Percentiles rank a stretch among this genome's conserved stretches.
Evolutionary conservation across 2,797 vertebrate genomes (phyloP).

Genomic region (Leptoclinus maculatus): DNA sequence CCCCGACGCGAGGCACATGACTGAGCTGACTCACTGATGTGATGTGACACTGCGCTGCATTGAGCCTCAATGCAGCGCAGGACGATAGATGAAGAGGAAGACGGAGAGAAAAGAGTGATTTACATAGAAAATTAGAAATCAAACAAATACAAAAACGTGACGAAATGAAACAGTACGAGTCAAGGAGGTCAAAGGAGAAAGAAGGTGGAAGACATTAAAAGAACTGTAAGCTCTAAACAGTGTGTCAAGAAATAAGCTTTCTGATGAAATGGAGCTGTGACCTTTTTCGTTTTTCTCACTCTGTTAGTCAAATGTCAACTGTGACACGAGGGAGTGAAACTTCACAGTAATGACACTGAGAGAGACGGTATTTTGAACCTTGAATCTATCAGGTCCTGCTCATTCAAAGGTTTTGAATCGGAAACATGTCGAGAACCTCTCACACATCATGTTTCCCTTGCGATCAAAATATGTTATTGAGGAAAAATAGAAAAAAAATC

Average conservation of each 20-base stretch:
- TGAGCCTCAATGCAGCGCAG: constrained; percentile 2
- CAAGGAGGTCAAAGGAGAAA: not conserved
- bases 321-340: constrained; percentile 5
- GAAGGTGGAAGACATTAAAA: not conserved
- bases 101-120: not conserved
- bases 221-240: not conserved
- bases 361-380: constrained; percentile 2
- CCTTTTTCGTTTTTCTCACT: constrained; percentile 40
- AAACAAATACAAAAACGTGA: constrained; percentile 1
- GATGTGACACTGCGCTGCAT: constrained; percentile 21
- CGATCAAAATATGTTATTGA: not conserved
- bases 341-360: constrained; percentile 12
- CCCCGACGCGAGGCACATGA: constrained; percentile 1
- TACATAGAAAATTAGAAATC: not conserved
- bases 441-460: not conserved
- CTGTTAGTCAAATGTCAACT: constrained; percentile 36
- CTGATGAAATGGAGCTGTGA: constrained; percentile 17
- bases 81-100: not conserved
- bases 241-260: constrained; percentile 5
- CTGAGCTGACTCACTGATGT: constrained; percentile 33
- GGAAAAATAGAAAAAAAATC: not conserved
- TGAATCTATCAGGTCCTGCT: not conserved
- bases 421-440: not conserved
- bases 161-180: not conserved
- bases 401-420: constrained; percentile 2